A percentile compares a stretch with the other conserved stretches of the same genome.
Evolutionary conservation across 2,113 vertebrate genomes (phyloP).

Genomic region (Pontoporia blainvillei): DNA sequence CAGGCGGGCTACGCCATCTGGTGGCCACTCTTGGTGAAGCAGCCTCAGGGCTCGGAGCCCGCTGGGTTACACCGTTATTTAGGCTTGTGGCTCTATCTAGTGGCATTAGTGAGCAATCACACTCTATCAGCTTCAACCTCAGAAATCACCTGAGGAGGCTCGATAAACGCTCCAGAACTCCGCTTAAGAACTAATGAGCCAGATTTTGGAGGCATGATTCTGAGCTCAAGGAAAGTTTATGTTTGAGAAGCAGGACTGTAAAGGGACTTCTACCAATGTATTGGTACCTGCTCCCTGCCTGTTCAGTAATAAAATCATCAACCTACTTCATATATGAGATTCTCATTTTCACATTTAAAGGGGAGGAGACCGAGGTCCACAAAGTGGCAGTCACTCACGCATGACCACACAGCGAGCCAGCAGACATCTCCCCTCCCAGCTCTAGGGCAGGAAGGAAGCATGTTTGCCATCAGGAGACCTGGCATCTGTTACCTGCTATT

Average conservation of each 20-base stretch:
- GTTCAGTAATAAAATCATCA: not conserved
- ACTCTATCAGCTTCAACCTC: rapidly evolving
- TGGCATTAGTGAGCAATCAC: not conserved
- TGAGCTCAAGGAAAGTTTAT: not conserved
- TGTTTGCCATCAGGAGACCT: not conserved
- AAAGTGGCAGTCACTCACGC: not conserved
- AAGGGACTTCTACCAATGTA: not conserved
- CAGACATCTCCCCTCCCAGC: not conserved
- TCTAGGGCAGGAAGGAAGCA: not conserved
- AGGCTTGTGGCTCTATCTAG: not conserved
- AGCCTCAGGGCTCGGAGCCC: rapidly evolving
- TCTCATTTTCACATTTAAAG: not conserved
- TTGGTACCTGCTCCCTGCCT: not conserved
- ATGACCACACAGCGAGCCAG: rapidly evolving
- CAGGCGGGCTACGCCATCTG: constrained; percentile 24
- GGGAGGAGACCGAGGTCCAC: not conserved
- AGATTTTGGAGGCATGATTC: too few relatives aligned
- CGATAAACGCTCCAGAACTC: not conserved
- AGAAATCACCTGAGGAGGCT: not conserved
- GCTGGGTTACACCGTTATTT: not conserved
- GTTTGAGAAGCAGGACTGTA: not conserved
- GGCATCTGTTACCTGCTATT: not conserved
- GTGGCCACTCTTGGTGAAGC: not conserved
- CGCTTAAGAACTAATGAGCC: not conserved
- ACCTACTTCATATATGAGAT: not conserved